phyloP scores from a whole-genome alignment of 2,797 vertebrate species.

The Phrynocephalus vlangalii region DNA sequence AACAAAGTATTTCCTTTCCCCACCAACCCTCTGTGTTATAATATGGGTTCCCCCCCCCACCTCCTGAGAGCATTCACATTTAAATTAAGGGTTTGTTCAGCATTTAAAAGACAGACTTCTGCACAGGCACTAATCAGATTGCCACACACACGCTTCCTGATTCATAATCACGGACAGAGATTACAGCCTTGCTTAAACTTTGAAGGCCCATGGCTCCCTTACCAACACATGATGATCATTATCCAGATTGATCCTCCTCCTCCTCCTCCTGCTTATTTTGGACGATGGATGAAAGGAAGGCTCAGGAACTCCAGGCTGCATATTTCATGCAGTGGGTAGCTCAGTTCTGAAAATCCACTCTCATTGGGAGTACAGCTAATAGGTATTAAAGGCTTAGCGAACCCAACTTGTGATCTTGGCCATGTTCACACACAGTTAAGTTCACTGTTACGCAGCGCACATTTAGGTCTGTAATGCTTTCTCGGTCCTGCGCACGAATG shows the following conservation, averaged over 20 bases:
- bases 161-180: neutral
- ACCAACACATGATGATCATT: neutral
- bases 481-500: neutral
- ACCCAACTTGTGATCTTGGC: neutral
- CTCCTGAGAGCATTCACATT: neutral
- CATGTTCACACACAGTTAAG: conserved; percentile 1
- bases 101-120: neutral
- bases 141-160: neutral
- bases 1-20: neutral
- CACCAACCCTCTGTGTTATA: neutral
- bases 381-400: neutral
- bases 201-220: neutral
- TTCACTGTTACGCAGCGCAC: neutral
- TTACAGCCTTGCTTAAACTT: neutral
- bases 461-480: conserved; percentile 1
- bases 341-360: neutral
- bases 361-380: neutral
- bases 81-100: neutral
- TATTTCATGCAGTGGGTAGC: no score
- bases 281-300: neutral
- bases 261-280: neutral
- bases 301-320: no score
- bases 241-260: neutral
- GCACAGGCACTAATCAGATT: neutral
- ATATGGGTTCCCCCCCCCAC: neutral